A percentile compares a stretch with the other conserved stretches of the same genome.
These are phyloP conservation scores for Meghimatium bilineatum DNA, from an alignment of 2,888 invertebrate species.

Conservation along the genomic window DNA sequence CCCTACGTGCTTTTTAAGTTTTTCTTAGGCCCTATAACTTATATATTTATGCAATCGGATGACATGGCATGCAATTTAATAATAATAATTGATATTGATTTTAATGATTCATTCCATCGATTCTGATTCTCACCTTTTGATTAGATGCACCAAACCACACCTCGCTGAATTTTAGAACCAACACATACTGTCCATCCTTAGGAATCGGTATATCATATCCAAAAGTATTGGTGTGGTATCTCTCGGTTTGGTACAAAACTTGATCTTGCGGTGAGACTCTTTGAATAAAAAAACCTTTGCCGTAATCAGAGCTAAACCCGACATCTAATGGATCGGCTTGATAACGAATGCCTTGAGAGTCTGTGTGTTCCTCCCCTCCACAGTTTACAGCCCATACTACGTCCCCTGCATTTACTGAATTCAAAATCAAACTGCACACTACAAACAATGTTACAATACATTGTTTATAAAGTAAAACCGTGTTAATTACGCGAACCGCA, in stretches of 20 bases:
- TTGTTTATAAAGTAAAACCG: constrained; percentile 31
- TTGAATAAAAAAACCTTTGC: constrained; percentile 91
- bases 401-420: constrained; percentile 70
- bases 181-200: constrained; percentile 92
- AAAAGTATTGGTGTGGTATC: constrained; percentile 95
- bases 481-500: constrained; percentile 38
- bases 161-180: constrained; percentile 97
- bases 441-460: constrained; percentile 46
- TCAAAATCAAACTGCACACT: constrained; percentile 56
- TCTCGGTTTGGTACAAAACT: constrained; percentile 92
- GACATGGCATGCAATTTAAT: too few relatives aligned
- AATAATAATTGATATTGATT: too few relatives aligned
- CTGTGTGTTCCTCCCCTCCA: constrained; percentile 93
- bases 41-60: too few relatives aligned
- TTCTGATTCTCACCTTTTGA: constrained; percentile 74
- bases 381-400: constrained; percentile 79
- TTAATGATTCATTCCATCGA: too few relatives aligned
- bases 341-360: constrained; percentile 91
- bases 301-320: constrained; percentile 87
- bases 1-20: too few relatives aligned
- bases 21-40: too few relatives aligned
- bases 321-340: constrained; percentile 83
- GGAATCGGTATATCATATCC: constrained; percentile 91
- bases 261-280: constrained; percentile 83
- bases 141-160: constrained; percentile 94